Conservation (phyloP, 2,888 invertebrate species). For the Amphipyra berbera region DNA sequence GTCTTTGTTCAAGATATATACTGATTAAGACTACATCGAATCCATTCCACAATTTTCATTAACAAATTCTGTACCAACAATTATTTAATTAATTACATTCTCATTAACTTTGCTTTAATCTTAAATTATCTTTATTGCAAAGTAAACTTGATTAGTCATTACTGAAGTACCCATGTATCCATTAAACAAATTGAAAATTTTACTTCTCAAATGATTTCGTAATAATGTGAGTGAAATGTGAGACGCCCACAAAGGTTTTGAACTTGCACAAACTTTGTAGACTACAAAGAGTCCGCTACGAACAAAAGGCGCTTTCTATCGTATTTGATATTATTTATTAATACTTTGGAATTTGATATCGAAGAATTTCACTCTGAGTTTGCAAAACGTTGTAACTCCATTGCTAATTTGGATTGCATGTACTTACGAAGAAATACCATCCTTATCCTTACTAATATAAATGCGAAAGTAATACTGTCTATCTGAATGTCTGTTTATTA, state of each 20-base stretch:
- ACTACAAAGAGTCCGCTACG: conserved; percentile 58
- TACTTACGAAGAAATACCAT: too few species aligned
- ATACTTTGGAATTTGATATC: conserved; percentile 48
- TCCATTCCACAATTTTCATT: conserved; percentile 17
- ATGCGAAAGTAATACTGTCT: too few species aligned
- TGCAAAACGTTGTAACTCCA: conserved; percentile 19
- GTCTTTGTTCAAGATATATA: background rate
- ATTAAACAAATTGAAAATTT: conserved; percentile 59
- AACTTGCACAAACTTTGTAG: conserved; percentile 58
- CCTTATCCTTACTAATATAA: too few species aligned
- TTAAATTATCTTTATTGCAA: conserved; percentile 34
- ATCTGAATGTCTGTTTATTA: too few species aligned
- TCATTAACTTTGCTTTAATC: conserved; percentile 37
- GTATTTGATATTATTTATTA: conserved; percentile 60
- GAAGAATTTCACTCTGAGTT: conserved; percentile 33
- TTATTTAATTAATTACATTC: conserved; percentile 42
- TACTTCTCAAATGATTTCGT: conserved; percentile 57
- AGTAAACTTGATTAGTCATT: conserved; percentile 47
- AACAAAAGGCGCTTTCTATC: conserved; percentile 47
- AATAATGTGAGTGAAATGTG: conserved; percentile 56
- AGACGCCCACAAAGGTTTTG: conserved; percentile 54
- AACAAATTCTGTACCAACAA: conserved; percentile 17
- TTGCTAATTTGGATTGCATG: conserved; percentile 18
- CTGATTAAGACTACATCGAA: conserved; percentile 1
- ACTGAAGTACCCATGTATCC: conserved; percentile 48